These are phyloP conservation scores for Tolypeutes matacus DNA, from an alignment of 2,797 vertebrate genomes.

Conservation along the genomic window DNA sequence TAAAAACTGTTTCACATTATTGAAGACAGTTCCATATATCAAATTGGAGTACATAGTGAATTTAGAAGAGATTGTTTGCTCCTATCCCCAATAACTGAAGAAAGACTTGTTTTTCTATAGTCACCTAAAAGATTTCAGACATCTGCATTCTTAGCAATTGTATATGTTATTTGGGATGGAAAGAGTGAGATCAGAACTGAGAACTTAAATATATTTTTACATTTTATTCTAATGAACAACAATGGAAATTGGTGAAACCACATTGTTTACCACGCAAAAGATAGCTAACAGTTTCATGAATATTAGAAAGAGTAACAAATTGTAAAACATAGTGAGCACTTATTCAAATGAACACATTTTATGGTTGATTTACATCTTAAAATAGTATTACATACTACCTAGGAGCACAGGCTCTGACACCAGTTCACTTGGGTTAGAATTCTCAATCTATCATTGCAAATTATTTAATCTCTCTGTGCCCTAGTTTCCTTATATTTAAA, in stretches of 20 bases:
- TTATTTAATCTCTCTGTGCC: neutral
- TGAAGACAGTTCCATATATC: neutral
- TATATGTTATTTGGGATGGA: neutral
- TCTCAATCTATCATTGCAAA: neutral
- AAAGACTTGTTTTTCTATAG: neutral
- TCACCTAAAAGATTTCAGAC: neutral
- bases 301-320: neutral
- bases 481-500: neutral
- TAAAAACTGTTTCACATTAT: neutral
- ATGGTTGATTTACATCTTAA: neutral
- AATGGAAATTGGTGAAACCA: neutral
- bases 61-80: neutral
- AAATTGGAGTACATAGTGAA: neutral
- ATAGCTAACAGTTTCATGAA: neutral
- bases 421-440: neutral
- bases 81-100: neutral
- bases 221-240: neutral
- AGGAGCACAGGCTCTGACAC: neutral
- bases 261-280: neutral
- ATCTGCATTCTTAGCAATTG: slow-evolving; percentile 5
- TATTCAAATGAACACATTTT: neutral
- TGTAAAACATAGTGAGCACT: neutral
- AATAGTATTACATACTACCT: neutral
- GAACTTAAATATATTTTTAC: neutral
- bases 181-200: neutral